phyloP scores from a whole-genome alignment of 2,888 invertebrate genomes.

The Eledona agricola region DNA sequence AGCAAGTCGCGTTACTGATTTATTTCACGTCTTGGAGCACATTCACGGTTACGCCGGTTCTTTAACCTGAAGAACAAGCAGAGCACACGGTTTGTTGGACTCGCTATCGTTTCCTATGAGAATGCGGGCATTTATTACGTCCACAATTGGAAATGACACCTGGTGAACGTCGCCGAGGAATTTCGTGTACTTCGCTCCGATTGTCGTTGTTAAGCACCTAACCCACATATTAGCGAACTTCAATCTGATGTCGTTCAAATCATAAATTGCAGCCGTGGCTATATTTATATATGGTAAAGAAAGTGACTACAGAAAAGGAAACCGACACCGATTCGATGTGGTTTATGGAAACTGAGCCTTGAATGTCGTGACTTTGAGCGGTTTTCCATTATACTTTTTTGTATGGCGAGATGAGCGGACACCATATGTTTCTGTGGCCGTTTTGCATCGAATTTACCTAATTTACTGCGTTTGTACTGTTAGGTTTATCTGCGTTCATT shows the following conservation, averaged over 20 bases:
- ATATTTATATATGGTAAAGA: conserved; percentile 32
- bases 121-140: conserved; percentile 18
- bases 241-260: conserved; percentile 17
- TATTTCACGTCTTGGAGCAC: conserved; percentile 27
- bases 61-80: conserved; percentile 33
- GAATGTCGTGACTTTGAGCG: conserved; percentile 10
- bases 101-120: conserved; percentile 27
- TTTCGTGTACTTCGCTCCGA: background rate
- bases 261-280: conserved; percentile 19
- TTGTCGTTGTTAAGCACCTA: no score
- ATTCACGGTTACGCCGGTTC: conserved; percentile 36
- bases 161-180: background rate
- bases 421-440: conserved; percentile 23
- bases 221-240: conserved; percentile 31
- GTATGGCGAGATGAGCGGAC: background rate
- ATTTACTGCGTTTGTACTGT: no score
- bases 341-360: conserved; percentile 31
- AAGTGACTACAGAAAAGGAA: conserved; percentile 27
- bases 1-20: conserved; percentile 21
- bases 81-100: conserved; percentile 33
- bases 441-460: conserved; percentile 5
- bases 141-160: conserved; percentile 7
- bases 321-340: conserved; percentile 29
- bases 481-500: no score
- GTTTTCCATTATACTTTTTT: conserved; percentile 17